These are phyloP conservation scores for Copidosoma floridanum DNA, from an alignment of 1,140 invertebrate species.

Conservation along the genomic window DNA sequence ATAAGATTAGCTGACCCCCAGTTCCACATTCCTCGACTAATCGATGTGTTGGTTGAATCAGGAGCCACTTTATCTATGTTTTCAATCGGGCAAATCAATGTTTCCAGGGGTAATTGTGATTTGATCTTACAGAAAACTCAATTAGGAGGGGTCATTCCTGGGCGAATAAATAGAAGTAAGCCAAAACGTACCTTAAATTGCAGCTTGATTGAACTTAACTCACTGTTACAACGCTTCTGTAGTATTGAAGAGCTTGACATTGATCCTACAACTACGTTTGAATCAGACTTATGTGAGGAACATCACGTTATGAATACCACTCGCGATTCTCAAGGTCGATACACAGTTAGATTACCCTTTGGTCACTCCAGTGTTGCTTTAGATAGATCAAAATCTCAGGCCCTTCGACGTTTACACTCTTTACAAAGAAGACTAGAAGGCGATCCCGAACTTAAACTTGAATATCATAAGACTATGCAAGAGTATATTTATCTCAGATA, in stretches of 20 bases:
- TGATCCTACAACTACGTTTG: too few species aligned
- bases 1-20: slow-evolving; percentile 23
- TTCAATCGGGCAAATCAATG: slow-evolving; percentile 11
- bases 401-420: background rate
- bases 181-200: too few species aligned
- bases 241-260: too few species aligned
- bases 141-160: slow-evolving; percentile 22
- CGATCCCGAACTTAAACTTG: too few species aligned
- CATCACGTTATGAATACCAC: too few species aligned
- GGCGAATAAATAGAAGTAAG: background rate
- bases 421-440: too few species aligned
- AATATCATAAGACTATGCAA: too few species aligned
- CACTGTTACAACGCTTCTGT: too few species aligned
- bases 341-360: background rate
- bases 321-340: too few species aligned
- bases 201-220: too few species aligned
- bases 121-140: slow-evolving; percentile 20
- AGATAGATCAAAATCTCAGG: background rate
- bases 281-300: too few species aligned
- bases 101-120: background rate
- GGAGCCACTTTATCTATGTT: slow-evolving; percentile 1
- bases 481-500: background rate
- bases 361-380: background rate
- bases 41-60: slow-evolving; percentile 17
- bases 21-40: slow-evolving; percentile 18